Evolutionary conservation across 2,797 vertebrate species (phyloP).

Genomic region (Glossophaga mutica): DNA sequence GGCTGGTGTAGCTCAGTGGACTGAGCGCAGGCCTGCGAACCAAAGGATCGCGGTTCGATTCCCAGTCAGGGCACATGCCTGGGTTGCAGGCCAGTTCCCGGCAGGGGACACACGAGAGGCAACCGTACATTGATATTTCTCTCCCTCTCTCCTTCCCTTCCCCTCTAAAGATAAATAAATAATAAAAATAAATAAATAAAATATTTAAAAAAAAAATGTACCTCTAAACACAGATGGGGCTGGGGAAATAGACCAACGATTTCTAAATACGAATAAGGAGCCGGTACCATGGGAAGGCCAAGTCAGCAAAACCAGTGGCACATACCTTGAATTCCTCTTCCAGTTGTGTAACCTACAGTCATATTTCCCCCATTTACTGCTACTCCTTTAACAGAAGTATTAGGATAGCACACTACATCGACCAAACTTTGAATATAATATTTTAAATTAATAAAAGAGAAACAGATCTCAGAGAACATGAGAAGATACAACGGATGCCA

Average conservation of each 20-base stretch:
- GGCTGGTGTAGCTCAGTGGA: too few species aligned
- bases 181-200: too few species aligned
- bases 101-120: too few species aligned
- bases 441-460: constrained; percentile 12
- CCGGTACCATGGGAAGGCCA: background rate
- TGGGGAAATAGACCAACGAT: background rate
- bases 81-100: too few species aligned
- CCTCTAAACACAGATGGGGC: background rate
- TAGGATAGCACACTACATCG: background rate
- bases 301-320: background rate
- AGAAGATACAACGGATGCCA: background rate
- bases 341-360: background rate
- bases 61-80: too few species aligned
- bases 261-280: background rate
- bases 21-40: too few species aligned
- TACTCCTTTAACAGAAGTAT: background rate
- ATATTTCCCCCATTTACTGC: background rate
- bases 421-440: background rate
- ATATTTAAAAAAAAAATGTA: too few species aligned
- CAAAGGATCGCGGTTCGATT: too few species aligned
- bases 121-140: too few species aligned
- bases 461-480: background rate
- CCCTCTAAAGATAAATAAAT: too few species aligned
- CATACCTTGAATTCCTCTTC: background rate
- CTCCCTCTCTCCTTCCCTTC: too few species aligned